A percentile compares a stretch with the other conserved stretches of the same genome.
phyloP scores from a whole-genome alignment of 1,140 invertebrate species.

The Philaenus spumarius region DNA sequence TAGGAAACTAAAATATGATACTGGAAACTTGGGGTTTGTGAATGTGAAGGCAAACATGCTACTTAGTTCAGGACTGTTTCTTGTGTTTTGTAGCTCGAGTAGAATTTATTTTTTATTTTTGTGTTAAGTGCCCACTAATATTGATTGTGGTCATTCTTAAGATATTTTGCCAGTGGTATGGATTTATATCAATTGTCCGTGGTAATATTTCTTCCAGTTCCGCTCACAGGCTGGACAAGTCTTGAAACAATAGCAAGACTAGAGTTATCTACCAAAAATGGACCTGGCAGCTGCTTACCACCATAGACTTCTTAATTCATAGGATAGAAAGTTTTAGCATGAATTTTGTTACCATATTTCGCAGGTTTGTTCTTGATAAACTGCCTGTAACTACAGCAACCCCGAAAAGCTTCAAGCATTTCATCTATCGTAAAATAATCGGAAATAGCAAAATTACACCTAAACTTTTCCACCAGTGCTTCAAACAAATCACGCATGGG shows the following conservation, averaged over 20 bases:
- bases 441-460: too few species aligned
- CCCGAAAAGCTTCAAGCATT: constrained; percentile 37
- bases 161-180: constrained; percentile 24
- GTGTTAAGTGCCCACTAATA: constrained; percentile 33
- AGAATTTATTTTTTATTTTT: constrained; percentile 39
- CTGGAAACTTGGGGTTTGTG: constrained; percentile 14
- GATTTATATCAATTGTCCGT: constrained; percentile 35
- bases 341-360: too few species aligned
- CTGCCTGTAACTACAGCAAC: too few species aligned
- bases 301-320: constrained; percentile 34
- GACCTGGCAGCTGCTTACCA: constrained; percentile 35
- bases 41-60: constrained; percentile 23
- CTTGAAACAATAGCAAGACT: constrained; percentile 27
- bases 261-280: constrained; percentile 32
- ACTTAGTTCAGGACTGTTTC: neutral
- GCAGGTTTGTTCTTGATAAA: constrained; percentile 40
- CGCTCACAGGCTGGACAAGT: constrained; percentile 26
- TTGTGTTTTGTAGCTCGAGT: constrained; percentile 22
- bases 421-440: too few species aligned
- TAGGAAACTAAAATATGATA: too few species aligned
- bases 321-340: constrained; percentile 33
- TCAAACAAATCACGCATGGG: too few species aligned
- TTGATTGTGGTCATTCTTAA: constrained; percentile 14
- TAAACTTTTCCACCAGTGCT: constrained; percentile 1
- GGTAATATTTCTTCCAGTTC: constrained; percentile 29